Conservation (phyloP, 2,888 invertebrate species). For the Herminia tarsipennalis region DNA sequence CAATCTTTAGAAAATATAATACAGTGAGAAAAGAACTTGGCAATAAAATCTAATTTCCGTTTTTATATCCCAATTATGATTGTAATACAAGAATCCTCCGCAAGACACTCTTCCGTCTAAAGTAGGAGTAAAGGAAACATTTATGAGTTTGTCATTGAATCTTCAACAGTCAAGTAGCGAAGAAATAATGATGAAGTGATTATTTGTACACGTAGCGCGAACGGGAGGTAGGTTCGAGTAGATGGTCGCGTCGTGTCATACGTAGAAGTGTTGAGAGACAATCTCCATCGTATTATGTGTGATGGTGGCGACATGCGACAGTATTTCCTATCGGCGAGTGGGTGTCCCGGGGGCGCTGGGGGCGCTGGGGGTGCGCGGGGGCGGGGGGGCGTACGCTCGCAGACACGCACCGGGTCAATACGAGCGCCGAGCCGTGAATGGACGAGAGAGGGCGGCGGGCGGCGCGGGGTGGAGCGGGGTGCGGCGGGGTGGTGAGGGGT, state of each 20-base stretch:
- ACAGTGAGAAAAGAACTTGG: too few species aligned
- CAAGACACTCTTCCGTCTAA: too few species aligned
- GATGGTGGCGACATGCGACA: neutral
- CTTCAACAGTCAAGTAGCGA: too few species aligned
- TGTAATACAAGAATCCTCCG: too few species aligned
- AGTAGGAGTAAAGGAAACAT: too few species aligned
- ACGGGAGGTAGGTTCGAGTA: neutral
- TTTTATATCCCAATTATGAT: too few species aligned
- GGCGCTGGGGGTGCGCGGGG: slow-evolving; percentile 8
- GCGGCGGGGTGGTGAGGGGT: slow-evolving; percentile 59
- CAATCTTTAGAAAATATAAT: too few species aligned
- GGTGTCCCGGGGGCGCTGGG: slow-evolving; percentile 7
- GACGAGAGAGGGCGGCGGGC: slow-evolving; percentile 42
- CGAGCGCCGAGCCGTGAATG: slow-evolving; percentile 55
- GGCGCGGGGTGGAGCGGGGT: slow-evolving; percentile 60
- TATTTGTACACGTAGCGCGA: too few species aligned
- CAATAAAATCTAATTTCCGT: too few species aligned
- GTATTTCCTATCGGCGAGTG: slow-evolving; percentile 2
- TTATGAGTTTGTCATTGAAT: too few species aligned
- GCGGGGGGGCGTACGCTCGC: slow-evolving; percentile 1
- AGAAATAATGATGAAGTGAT: too few species aligned
- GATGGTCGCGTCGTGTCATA: too few species aligned
- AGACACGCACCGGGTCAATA: slow-evolving; percentile 17
- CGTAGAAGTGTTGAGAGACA: neutral
- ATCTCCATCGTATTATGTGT: neutral